Evolutionary conservation across 1,140 invertebrate genomes (phyloP), one percentile per base, ranked within the genome.

Genomic region (Aricia agestis): DNA sequence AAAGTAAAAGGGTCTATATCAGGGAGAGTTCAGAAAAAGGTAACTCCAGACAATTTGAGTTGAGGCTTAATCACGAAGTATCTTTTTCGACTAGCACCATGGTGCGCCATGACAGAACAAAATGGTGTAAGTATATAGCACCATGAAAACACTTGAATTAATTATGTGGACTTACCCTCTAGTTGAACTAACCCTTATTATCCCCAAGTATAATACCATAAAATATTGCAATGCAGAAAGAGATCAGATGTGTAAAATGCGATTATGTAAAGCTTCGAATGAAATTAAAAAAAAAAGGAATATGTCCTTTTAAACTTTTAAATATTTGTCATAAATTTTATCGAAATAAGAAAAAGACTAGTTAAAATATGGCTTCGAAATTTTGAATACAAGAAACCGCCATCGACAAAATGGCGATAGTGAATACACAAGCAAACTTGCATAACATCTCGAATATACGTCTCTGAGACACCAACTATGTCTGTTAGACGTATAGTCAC

Each of bases 301-400:
- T 52, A 52, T 13, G 1, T 36, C 36, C 36, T 36, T 36, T 36
- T 0, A 6, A 36, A 36, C 36, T 9, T 36, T 36, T 36, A 36
- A 36, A 36, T 9, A 9, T 36, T 7, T 4, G 36, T 36, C 36
- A 11, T 63, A 63, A 63, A 11, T 63, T 19, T 63, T 31, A 63
- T 63, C 59, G 18, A 63, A 59, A 31, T 63, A 19, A 63, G 18
- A 63, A 52, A 18, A 63, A 25, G 59, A 63, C 59, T 63, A 63
- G 59, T 18, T 63, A 19, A 25, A 63, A 63, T 63, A 63, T 63
- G 59, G 59, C 59, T 19, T 63, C 10, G 59, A 63, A 63, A 18
- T 7, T 19, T 19, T 25, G 18, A 63, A 63, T 19, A 63, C 17
- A 19, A 19, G 59, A 63, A 63, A 59, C 25, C 25, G 25, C 25